Conservation (phyloP, 1,140 invertebrate genomes). For the Bombus balteatus region DNA sequence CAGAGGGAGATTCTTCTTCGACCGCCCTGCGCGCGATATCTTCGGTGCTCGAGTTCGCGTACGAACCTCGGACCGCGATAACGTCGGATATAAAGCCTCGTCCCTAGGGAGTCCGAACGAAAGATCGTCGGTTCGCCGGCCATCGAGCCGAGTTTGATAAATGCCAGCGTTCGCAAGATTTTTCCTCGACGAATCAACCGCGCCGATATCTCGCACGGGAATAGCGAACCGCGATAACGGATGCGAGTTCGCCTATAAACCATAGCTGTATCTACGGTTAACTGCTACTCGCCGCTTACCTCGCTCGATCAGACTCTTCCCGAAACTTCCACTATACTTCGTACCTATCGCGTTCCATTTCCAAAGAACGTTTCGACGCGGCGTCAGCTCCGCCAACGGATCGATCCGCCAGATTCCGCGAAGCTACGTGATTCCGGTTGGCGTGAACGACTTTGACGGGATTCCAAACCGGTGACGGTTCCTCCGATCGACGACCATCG, state of each 20-base stretch:
- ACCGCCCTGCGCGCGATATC: background rate
- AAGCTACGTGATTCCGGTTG: no score
- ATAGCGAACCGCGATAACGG: background rate
- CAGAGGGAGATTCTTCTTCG: conserved; percentile 48
- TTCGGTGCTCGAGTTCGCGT: background rate
- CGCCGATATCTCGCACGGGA: background rate
- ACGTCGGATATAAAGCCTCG: background rate
- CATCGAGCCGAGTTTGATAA: background rate
- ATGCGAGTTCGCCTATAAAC: background rate
- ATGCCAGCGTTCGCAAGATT: background rate
- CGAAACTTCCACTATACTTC: background rate
- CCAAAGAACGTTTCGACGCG: background rate
- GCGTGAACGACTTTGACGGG: no score
- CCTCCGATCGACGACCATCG: no score
- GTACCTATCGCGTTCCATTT: background rate
- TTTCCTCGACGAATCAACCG: background rate
- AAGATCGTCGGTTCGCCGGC: background rate
- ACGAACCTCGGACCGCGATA: background rate
- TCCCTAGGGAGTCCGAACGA: background rate
- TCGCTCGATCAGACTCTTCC: background rate
- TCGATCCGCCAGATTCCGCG: no score
- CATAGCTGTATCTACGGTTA: background rate
- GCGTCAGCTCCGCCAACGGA: no score
- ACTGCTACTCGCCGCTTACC: background rate
- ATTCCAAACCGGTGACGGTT: no score